Conservation (phyloP, 2,888 invertebrate genomes). For the Cryptocheilus praepositus region DNA sequence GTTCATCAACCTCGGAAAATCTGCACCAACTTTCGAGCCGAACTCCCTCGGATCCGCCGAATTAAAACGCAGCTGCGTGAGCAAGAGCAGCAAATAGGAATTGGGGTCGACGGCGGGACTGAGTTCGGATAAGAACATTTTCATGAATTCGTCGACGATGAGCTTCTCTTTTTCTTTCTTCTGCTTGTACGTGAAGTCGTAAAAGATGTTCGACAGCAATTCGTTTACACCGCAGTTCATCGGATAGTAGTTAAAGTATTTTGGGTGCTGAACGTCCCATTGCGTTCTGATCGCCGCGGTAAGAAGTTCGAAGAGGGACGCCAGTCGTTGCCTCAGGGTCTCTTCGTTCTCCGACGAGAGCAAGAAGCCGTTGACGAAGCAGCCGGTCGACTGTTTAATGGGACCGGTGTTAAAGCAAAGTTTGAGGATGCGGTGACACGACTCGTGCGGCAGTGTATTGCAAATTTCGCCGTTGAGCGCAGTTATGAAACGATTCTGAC, state of each 20-base stretch:
- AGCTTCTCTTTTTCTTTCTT: neutral
- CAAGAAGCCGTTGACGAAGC: conserved; percentile 12
- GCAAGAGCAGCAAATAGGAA: conserved; percentile 45
- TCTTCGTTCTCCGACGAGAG: neutral
- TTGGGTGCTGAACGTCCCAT: conserved; percentile 44
- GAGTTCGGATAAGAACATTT: conserved; percentile 34
- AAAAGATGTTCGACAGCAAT: neutral
- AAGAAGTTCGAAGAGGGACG: conserved; percentile 31
- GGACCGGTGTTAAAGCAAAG: fast-evolving
- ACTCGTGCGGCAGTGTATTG: conserved; percentile 52
- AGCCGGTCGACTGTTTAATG: fast-evolving
- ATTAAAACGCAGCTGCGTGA: conserved; percentile 15
- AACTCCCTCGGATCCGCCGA: conserved; percentile 25
- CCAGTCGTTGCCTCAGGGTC: conserved; percentile 36
- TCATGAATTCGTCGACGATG: conserved; percentile 37
- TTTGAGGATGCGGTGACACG: conserved; percentile 17
- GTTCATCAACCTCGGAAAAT: conserved; percentile 17
- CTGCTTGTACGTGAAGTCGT: neutral
- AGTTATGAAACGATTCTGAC: neutral
- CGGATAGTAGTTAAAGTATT: conserved; percentile 25
- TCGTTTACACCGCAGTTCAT: conserved; percentile 32
- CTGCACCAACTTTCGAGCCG: conserved; percentile 31
- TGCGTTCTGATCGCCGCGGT: conserved; percentile 15
- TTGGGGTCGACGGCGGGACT: conserved; percentile 41
- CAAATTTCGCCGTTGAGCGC: conserved; percentile 24